These are phyloP conservation scores for Crocodylus rhombifer DNA, from an alignment of 2,797 vertebrate species.

Conservation along the genomic window DNA sequence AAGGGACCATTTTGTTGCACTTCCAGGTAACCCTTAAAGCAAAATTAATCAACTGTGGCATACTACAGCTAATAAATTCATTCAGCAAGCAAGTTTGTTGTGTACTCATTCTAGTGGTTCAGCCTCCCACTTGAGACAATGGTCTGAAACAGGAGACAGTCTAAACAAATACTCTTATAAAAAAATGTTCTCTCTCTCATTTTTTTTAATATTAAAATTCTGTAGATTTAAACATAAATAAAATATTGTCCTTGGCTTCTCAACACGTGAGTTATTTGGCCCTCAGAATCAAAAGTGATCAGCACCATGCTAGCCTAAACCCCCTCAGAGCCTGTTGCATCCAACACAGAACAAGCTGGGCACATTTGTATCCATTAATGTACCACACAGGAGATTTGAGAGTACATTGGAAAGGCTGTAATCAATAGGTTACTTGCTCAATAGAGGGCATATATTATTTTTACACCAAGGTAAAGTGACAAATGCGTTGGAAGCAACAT, in stretches of 20 bases:
- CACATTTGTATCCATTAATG: constrained; percentile 20
- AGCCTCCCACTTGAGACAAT: too few species aligned
- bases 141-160: neutral
- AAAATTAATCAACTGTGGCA: neutral
- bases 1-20: neutral
- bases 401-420: neutral
- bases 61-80: neutral
- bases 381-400: neutral
- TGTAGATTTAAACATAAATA: neutral
- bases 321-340: neutral
- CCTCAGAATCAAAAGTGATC: neutral
- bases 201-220: constrained; percentile 41
- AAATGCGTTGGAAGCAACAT: constrained; percentile 19
- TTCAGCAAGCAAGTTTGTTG: constrained; percentile 3
- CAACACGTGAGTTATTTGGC: constrained; percentile 2
- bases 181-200: neutral
- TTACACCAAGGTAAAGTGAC: neutral
- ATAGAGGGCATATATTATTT: constrained; percentile 19
- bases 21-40: neutral
- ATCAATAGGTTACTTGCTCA: constrained; percentile 55
- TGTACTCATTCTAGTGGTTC: neutral
- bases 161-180: neutral
- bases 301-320: neutral
- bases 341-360: constrained; percentile 8
- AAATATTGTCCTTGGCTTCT: constrained; percentile 2